phyloP scores from a whole-genome alignment of 2,797 vertebrate species.

The Hybognathus amarus region DNA sequence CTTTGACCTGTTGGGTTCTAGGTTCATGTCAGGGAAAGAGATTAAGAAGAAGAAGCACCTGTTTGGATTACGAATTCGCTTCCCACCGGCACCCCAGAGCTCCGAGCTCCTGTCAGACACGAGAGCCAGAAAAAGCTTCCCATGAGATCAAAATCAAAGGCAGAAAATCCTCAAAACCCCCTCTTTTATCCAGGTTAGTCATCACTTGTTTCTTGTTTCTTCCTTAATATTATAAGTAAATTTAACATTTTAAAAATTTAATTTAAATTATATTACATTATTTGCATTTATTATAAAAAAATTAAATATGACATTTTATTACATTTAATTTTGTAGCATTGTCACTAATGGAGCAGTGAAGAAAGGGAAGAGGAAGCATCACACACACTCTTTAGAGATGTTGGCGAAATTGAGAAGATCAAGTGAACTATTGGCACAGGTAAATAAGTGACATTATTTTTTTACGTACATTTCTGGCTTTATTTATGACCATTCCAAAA shows the following conservation, averaged over 20 bases:
- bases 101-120: conserved; percentile 83
- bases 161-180: conserved; percentile 89
- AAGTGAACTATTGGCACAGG: conserved; percentile 84
- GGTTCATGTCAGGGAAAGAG: conserved; percentile 99
- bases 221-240: background rate
- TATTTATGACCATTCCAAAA: background rate
- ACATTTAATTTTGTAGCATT: conserved; percentile 67
- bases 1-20: conserved; percentile 60
- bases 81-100: conserved; percentile 91
- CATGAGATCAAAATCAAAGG: conserved; percentile 97
- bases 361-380: conserved; percentile 91
- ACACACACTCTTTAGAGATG: conserved; percentile 84
- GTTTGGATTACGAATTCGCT: conserved; percentile 94
- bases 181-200: conserved; percentile 81
- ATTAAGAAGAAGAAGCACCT: conserved; percentile 99
- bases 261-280: background rate
- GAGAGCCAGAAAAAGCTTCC: conserved; percentile 87
- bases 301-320: background rate
- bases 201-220: background rate
- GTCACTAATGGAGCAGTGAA: conserved; percentile 88
- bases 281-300: background rate
- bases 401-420: conserved; percentile 85
- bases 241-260: background rate
- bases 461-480: background rate
- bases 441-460: conserved; percentile 65